Evolutionary conservation across 2,888 invertebrate genomes (phyloP).

Genomic region (Phytoseiulus persimilis): DNA sequence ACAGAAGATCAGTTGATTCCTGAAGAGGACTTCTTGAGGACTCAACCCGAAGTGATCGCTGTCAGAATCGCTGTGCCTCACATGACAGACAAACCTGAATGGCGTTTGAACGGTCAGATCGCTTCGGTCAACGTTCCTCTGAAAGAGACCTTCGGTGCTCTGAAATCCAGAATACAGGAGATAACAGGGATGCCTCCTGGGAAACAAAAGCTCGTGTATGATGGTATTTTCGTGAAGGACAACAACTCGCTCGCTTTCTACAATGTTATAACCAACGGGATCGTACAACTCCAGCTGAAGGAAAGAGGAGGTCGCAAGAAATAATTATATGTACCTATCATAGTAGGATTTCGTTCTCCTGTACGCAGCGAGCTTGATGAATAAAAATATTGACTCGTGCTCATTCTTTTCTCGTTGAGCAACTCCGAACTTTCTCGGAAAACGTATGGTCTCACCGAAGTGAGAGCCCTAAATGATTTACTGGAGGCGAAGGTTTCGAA

Average conservation of each 20-base stretch:
- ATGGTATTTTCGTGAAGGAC: conserved; percentile 98
- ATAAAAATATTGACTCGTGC: background rate
- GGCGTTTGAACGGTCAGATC: conserved; percentile 85
- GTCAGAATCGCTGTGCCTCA: conserved; percentile 74
- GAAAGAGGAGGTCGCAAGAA: conserved; percentile 97
- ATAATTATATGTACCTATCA: conserved; percentile 53
- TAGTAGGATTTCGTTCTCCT: too few relatives aligned
- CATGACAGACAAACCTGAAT: conserved; percentile 80
- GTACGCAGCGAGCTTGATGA: background rate
- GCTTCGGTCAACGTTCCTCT: conserved; percentile 68
- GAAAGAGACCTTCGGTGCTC: conserved; percentile 61
- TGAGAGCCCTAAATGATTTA: too few relatives aligned
- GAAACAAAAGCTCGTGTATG: conserved; percentile 91
- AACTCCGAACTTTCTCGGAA: too few relatives aligned
- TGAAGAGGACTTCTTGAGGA: conserved; percentile 68
- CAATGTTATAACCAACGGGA: conserved; percentile 75
- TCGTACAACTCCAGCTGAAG: conserved; percentile 81
- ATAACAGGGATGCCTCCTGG: conserved; percentile 85
- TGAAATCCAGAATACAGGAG: conserved; percentile 79
- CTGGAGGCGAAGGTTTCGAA: too few relatives aligned
- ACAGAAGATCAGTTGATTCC: conserved; percentile 88
- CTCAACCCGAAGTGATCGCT: conserved; percentile 59
- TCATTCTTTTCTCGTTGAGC: too few relatives aligned
- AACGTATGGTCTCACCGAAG: too few relatives aligned
- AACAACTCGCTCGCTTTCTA: conserved; percentile 88